These are phyloP conservation scores for Vollenhovia emeryi DNA, from an alignment of 1,140 invertebrate species.

Conservation along the genomic window DNA sequence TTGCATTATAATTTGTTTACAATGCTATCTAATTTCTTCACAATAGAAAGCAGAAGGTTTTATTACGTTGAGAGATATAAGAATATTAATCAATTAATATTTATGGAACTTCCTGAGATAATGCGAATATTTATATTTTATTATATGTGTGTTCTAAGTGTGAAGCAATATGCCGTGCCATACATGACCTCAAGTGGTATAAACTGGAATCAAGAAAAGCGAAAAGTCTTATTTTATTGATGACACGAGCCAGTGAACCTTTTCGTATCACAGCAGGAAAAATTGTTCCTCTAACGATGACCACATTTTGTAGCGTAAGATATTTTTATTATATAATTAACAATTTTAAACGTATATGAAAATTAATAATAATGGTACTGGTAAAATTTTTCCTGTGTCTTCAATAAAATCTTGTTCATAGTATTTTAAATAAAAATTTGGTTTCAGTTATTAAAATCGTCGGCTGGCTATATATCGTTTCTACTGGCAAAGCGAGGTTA, in stretches of 20 bases:
- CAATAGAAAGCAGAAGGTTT: too few species aligned
- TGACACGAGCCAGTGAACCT: background rate
- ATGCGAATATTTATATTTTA: too few species aligned
- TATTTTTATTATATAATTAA: background rate
- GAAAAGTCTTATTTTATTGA: constrained; percentile 1
- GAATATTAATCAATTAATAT: background rate
- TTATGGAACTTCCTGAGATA: background rate
- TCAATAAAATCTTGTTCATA: background rate
- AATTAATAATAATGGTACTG: background rate
- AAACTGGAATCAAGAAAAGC: constrained; percentile 14
- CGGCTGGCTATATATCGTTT: background rate
- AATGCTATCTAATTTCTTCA: too few species aligned
- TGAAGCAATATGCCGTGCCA: background rate
- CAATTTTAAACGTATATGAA: background rate
- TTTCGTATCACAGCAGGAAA: constrained; percentile 22
- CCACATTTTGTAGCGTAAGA: constrained; percentile 30
- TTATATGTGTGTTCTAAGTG: background rate
- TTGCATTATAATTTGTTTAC: too few species aligned
- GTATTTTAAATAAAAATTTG: too few species aligned
- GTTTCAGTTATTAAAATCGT: constrained; percentile 14
- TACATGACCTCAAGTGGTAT: constrained; percentile 3
- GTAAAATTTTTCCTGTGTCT: background rate
- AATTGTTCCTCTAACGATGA: background rate
- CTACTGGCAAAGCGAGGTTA: background rate
- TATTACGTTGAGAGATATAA: background rate